Evolutionary conservation across 2,888 invertebrate genomes (phyloP), one percentile per base, ranked within the genome.

Genomic region (Anoncus sp.): DNA sequence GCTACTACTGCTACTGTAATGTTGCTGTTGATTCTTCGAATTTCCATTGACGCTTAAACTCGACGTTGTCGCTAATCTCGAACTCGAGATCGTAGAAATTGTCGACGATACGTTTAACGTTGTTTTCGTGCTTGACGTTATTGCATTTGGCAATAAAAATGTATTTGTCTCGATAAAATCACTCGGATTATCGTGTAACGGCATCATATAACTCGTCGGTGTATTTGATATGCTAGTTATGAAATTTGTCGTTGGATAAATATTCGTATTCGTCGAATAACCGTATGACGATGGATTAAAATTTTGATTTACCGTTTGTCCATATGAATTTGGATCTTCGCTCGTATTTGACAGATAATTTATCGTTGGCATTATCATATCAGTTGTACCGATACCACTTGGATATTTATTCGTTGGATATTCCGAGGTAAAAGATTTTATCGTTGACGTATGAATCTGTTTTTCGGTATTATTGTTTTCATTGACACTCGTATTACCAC

Each of bases 231-330:
- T 91, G 53, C 90, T 90, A 3, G 89, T 86, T 16, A 91, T 91
- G 18, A 91, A 91, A 51, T 90, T 91, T 0, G 87, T 87, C 0
- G 88, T 87, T 1, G 91, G 90, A 79, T 91, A 91, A 20, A 91
- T 90, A 69, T 90, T 90, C 0, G 90, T 82, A 40, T 90, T 90
- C 0, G 91, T 88, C 0, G 91, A 86, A 57, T 91, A 91, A 0
- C 88, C 80, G 62, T 91, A 91, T 1, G 84, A 81, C 0, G 90
- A 87, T 35, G 86, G 87, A 63, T 91, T 91, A 43, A 90, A 90
- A 72, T 90, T 90, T 40, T 91, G 91, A 78, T 91, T 91, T n/a
- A 90, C 87, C 63, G 89, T 85, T 77, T 90, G 90, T 0, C 90
- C 87, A 20, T 91, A 91, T 12, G 88, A 87, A 5, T 85, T 85